These are phyloP conservation scores for Prosapia bicincta DNA, from an alignment of 2,888 invertebrate genomes.

Conservation along the genomic window DNA sequence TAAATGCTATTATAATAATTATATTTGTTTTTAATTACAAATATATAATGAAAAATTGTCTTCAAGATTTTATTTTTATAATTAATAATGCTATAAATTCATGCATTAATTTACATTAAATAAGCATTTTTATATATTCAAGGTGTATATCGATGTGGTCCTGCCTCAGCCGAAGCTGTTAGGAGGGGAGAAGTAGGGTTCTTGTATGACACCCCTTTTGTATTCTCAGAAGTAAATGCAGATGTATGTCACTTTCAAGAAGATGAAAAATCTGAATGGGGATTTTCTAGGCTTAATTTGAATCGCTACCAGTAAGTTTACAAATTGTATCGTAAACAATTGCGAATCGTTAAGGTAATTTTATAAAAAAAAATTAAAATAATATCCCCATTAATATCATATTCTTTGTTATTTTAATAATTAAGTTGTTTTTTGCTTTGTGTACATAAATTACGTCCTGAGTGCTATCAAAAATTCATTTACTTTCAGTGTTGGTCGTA, in stretches of 20 bases:
- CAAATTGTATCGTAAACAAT: background rate
- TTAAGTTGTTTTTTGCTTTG: no score
- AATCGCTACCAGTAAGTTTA: slow-evolving; percentile 62
- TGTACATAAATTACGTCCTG: no score
- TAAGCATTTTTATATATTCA: slow-evolving; percentile 19
- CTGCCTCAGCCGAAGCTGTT: slow-evolving; percentile 65
- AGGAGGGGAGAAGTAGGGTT: slow-evolving; percentile 69
- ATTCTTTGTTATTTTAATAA: background rate
- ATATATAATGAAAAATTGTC: no score
- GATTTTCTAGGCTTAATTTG: slow-evolving; percentile 61
- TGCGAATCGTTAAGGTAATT: no score
- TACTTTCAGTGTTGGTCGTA: slow-evolving; percentile 62
- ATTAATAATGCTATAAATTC: no score
- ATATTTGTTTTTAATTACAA: no score
- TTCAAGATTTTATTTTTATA: no score
- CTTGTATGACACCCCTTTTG: slow-evolving; percentile 69
- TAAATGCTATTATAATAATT: no score
- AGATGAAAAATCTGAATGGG: slow-evolving; percentile 63
- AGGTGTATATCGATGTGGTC: slow-evolving; percentile 57
- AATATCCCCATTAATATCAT: background rate
- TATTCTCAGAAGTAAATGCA: slow-evolving; percentile 74
- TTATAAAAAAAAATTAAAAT: no score
- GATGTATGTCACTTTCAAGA: slow-evolving; percentile 71
- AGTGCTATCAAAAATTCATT: no score
- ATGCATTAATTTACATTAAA: no score